Base-by-base conservation (phyloP, 2,113 vertebrate species). In the Mustela lutreola region DNA sequence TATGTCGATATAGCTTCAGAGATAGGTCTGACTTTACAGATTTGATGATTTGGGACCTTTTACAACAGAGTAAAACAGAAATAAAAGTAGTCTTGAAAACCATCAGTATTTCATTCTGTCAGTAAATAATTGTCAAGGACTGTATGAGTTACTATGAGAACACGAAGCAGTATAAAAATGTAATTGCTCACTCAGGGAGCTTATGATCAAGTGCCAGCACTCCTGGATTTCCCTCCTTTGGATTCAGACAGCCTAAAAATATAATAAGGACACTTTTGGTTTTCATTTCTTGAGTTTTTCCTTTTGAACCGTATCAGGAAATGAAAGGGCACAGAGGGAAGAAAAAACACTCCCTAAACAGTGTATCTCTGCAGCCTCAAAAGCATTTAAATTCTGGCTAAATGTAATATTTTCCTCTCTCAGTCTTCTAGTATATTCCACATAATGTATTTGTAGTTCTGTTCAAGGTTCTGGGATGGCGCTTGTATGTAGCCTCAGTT, bases 231-330 rank as follows among this genome's bases (percentile, higher is more conserved):
- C 62, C 22, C 60, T 89, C 19, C 45, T 73, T 88, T 33, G 67
- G 79, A 26, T 73, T 70, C 82, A 65, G 45, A 67, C 28, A 79
- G 12, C 18, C 71, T 62, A 56, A 90, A 91, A 94, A 15, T 63
- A 82, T 28, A 19, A 33, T 45, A 28, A 65, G 45, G 21, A 67
- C 11, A 39, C 39, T 73, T 95, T 92, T 79, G 28, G 63, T 79
- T 42, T 96, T 80, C 39, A 58, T 63, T 42, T 96, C 75, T 76
- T 70, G 19, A 80, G 31, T 11, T 95, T 65, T 80, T 39, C 88
- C 21, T 87, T 95, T 92, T 82, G 50, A 93, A 42, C 36, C 11
- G 42, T 24, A 80, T 85, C 56, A 80, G 67, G 22, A 94, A 85
- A 79, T 36, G 45, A 97, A 96, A 91, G 45, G 7, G 10, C 36